phyloP scores from a whole-genome alignment of 1,140 invertebrate species.

The Uloborus diversus region DNA sequence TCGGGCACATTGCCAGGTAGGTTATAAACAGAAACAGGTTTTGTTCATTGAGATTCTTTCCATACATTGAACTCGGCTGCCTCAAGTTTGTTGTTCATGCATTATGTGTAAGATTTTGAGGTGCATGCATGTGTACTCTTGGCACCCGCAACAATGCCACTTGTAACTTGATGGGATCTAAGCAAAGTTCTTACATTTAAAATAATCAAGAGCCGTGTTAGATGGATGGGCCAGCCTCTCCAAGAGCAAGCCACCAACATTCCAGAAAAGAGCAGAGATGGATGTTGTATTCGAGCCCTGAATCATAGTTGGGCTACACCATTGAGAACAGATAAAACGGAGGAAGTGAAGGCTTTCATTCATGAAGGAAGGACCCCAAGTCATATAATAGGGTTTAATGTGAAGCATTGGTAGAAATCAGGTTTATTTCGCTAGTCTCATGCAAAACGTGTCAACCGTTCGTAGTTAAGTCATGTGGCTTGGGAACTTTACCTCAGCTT shows the following conservation, averaged over 20 bases:
- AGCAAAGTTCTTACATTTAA: not conserved
- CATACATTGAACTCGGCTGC: conserved; percentile 8
- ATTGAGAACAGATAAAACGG: too few species aligned
- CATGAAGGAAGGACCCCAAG: too few species aligned
- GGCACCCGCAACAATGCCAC: conserved; percentile 1
- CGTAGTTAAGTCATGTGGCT: too few species aligned
- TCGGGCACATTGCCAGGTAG: not conserved
- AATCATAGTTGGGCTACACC: not conserved
- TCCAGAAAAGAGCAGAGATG: conserved; percentile 1
- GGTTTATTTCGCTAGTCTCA: too few species aligned
- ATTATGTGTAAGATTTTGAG: conserved; percentile 8
- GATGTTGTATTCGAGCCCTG: not conserved
- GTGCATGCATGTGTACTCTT: not conserved
- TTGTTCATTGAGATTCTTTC: not conserved
- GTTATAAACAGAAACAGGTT: conserved; percentile 18
- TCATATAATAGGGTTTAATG: too few species aligned
- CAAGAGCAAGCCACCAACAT: conserved; percentile 6
- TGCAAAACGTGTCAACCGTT: not conserved
- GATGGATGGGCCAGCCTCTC: conserved; percentile 5
- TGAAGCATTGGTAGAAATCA: too few species aligned
- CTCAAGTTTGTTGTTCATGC: conserved; percentile 16
- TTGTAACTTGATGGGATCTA: conserved; percentile 14
- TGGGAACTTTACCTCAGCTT: too few species aligned
- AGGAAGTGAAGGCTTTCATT: too few species aligned
- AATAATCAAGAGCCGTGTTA: not conserved